Conservation (phyloP, 1,140 invertebrate species). For the Hylaeus volcanicus region DNA sequence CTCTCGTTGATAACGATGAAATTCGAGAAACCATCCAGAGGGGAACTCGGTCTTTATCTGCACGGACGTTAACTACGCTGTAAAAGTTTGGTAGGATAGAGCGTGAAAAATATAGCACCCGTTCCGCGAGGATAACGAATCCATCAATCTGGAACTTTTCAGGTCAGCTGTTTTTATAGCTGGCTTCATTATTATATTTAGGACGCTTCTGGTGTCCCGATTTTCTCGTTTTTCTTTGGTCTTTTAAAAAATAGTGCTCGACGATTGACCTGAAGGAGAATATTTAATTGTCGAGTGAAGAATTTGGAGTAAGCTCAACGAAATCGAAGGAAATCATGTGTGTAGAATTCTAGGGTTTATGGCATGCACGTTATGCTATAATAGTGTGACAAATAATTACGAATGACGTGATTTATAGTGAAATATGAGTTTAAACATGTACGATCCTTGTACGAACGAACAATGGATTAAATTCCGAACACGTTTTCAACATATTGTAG, state of each 20-base stretch:
- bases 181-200: slow-evolving; percentile 5
- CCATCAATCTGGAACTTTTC: slow-evolving; percentile 29
- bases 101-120: not conserved
- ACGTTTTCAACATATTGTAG: not conserved
- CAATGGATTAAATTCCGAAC: not conserved
- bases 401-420: too few species aligned
- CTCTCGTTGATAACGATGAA: not conserved
- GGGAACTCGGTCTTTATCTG: not conserved
- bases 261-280: not conserved
- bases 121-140: slow-evolving; percentile 6
- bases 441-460: not conserved
- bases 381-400: too few species aligned
- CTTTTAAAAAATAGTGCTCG: not conserved
- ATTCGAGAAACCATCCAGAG: not conserved
- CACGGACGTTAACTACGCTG: slow-evolving; percentile 5
- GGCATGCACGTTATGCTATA: too few species aligned
- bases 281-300: too few species aligned
- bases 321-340: too few species aligned
- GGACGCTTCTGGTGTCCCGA: not conserved
- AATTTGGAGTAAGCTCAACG: too few species aligned
- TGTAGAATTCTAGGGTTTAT: too few species aligned
- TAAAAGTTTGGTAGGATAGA: not conserved
- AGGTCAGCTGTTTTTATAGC: slow-evolving; percentile 28
- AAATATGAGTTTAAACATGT: too few species aligned
- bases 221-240: not conserved